Evolutionary conservation across 2,113 vertebrate species (phyloP).

Genomic region (Mesoclemmys tuberculata): DNA sequence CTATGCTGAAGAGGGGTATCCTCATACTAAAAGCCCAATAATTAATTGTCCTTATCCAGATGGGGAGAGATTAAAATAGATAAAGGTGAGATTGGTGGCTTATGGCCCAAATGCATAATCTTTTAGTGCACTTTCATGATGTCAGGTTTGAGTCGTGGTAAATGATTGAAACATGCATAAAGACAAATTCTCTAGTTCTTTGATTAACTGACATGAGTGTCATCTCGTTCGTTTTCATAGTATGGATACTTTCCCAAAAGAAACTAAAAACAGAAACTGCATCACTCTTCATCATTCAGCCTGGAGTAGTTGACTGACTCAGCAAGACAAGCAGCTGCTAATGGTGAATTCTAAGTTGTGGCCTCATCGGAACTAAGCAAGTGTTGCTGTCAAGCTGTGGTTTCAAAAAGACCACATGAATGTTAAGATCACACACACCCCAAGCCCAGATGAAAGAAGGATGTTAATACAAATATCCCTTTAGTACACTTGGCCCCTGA

Average conservation of each 20-base stretch:
- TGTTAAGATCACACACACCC: background rate
- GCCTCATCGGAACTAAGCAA: background rate
- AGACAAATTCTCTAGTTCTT: background rate
- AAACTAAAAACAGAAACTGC: background rate
- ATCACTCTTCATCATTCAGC: background rate
- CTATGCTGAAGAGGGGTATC: too few relatives aligned
- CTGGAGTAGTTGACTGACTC: background rate
- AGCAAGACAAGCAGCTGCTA: background rate
- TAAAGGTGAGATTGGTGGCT: background rate
- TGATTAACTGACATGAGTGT: background rate
- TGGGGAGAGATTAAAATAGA: background rate
- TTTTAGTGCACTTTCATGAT: background rate
- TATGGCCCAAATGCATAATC: fast-evolving
- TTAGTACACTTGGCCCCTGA: background rate
- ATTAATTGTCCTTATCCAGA: background rate
- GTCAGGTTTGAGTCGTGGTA: background rate
- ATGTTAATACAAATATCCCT: fast-evolving
- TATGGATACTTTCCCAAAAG: background rate
- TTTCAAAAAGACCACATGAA: background rate
- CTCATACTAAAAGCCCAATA: background rate
- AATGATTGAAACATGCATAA: background rate
- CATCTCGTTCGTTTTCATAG: background rate
- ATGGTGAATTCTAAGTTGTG: background rate
- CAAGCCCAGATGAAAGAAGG: background rate
- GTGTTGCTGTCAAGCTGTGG: background rate